Evolutionary conservation across 1,140 invertebrate genomes (phyloP), one percentile per base, ranked within the genome.

Genomic region (Drosophila takahashii): DNA sequence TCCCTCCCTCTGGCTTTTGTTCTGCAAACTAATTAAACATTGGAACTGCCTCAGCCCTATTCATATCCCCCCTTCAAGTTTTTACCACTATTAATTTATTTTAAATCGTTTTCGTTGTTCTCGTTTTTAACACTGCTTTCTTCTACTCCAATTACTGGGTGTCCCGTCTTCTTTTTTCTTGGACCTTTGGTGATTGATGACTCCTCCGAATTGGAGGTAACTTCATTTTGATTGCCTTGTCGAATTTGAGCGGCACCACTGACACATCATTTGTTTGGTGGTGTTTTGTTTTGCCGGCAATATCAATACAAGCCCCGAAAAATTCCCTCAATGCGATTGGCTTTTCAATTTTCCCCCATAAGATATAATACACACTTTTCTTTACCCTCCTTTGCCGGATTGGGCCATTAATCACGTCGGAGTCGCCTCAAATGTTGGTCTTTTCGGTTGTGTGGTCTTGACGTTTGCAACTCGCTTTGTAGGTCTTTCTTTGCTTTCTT

Each of bases 191-290:
- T 86, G 81, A 86, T 86, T 86, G 86, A 86, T 86, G 81, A 75
- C 34, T 57, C n/a, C 51, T 70, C 70, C 45, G 45, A 22, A 74
- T 51, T 47, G 81, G 74, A 86, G 74, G 83, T 87, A 81, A 78
- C 83, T 86, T 81, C 83, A 76, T 87, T 86, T 87, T 86, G 81
- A 86, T 86, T 81, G 78, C 83, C 79, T 47, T 86, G 78, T 76
- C 79, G 77, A 75, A 75, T 75, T 56, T 32, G 59, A 76, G 58
- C 73, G 84, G 70, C 74, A 75, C 54, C 54, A 29, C 81, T 61
- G 73, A 44, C 81, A 86, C 81, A 86, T 87, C 73, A 76, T 76
- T 76, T 76, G 71, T 76, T 59, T 74, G 52, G 34, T 16, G 70
- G 36, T 74, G 50, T 45, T 54, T 74, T 72, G 56, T 72, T 74